phyloP scores from a whole-genome alignment of 1,140 invertebrate species.

The Drosophila aff. region DNA sequence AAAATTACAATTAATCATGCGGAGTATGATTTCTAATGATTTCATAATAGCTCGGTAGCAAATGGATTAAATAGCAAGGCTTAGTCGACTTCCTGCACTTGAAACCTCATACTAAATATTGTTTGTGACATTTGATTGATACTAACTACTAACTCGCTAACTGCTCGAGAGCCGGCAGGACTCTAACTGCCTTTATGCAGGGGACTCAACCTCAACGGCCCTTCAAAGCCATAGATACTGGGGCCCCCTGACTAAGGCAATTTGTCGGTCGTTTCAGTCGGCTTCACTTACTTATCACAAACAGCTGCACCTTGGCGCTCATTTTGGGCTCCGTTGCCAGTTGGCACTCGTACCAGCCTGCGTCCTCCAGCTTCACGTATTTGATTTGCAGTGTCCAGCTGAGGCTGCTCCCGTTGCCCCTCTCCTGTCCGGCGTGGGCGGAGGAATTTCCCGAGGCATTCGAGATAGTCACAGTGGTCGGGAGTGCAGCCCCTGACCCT shows the following conservation, averaged over 20 bases:
- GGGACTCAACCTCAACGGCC: neutral
- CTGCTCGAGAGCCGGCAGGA: neutral
- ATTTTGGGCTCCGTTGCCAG: slow-evolving; percentile 90
- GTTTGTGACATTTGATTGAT: slow-evolving; percentile 3
- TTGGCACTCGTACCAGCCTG: slow-evolving; percentile 90
- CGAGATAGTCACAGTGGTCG: neutral
- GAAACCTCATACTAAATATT: neutral
- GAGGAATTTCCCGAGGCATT: slow-evolving; percentile 12
- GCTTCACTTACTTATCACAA: slow-evolving; percentile 88
- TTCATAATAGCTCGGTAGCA: neutral
- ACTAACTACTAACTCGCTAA: neutral
- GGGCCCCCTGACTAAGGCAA: slow-evolving; percentile 5
- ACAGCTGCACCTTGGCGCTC: slow-evolving; percentile 88
- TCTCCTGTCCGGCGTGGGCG: slow-evolving; percentile 77
- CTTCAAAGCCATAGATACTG: slow-evolving; percentile 8
- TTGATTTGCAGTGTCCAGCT: slow-evolving; percentile 95
- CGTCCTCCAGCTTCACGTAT: slow-evolving; percentile 87
- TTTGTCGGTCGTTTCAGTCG: slow-evolving; percentile 19
- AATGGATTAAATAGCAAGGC: neutral
- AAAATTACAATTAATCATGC: too few species aligned
- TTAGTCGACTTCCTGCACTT: neutral
- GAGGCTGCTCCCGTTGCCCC: slow-evolving; percentile 87
- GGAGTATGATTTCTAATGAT: neutral
- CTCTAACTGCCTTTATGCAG: neutral
- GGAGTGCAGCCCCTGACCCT: neutral